Evolutionary conservation across 2,113 vertebrate genomes (phyloP), one percentile per base, ranked within the genome.

Genomic region (Origma solitaria): DNA sequence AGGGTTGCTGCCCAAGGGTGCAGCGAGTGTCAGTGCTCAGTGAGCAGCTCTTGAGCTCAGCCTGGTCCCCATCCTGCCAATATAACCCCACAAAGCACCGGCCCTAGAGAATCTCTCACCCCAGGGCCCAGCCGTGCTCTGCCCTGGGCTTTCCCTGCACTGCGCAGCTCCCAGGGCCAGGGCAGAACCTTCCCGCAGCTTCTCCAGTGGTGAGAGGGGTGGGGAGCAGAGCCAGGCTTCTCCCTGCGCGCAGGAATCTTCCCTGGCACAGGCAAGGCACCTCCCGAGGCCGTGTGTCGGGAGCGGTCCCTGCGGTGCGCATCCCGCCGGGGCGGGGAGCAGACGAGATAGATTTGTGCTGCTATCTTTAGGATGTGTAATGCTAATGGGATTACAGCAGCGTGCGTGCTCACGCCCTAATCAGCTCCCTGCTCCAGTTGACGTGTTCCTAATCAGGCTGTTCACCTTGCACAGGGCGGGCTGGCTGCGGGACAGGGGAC

Each of bases 321-420:
- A 25, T 65, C 93, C 93, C 16, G 5, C 84, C 42, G 78, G 91
- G 81, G 77, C 0, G 10, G 86, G 86, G 44, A 62, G 84, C 93
- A 92, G 94, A 79, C n/a, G 7, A 45, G 89, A 80, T 57, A 91
- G 96, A 95, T 91, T 88, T 92, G 89, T 4, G 38, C 89, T 94
- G 94, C 96, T 97, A 94, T 95, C 95, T 95, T 95, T 94, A 95
- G 95, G 88, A 44, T 47, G 66, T 57, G 91, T 92, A 88, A 91
- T 45, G 88, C 95, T 97, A 95, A 95, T 87, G 90, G 95, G 95
- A 96, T 96, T 94, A 95, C 58, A 40, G 89, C n/a, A 7, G 91
- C 60, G 7, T 30, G 94, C 4, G 25, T 45, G 91, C 92, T 89
- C 77, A 13, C 10, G 13, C 93, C 15, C 9, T 95, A 92, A 94